Percentiles rank a stretch among this genome's conserved stretches.
phyloP scores from a whole-genome alignment of 2,113 vertebrate species.

The Orthochromis indermauri region DNA sequence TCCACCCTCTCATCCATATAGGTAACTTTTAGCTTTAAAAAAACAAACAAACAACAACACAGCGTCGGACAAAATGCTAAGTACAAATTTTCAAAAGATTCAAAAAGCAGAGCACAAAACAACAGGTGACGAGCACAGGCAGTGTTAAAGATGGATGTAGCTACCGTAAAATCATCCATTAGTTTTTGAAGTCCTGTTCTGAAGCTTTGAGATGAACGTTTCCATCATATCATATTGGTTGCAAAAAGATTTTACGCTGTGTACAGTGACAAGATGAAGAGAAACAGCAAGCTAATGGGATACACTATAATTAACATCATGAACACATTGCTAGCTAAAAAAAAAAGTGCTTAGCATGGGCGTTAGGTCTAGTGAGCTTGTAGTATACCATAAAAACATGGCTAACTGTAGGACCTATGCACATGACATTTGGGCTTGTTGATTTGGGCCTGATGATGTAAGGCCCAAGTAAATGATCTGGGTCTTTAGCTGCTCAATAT shows the following conservation, averaged over 20 bases:
- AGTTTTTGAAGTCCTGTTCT: not conserved
- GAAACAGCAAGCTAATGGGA: not conserved
- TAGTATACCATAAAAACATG: not conserved
- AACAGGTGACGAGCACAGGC: not conserved
- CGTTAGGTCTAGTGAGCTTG: not conserved
- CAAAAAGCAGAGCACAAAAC: not conserved
- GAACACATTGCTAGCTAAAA: not conserved
- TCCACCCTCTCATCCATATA: not conserved
- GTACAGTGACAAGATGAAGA: not conserved
- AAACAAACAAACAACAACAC: not conserved
- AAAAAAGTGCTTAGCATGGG: not conserved
- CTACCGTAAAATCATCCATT: not conserved
- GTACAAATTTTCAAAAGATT: not conserved
- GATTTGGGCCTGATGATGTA: not conserved
- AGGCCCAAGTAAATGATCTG: not conserved
- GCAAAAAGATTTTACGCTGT: not conserved
- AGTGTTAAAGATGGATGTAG: not conserved
- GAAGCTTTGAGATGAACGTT: not conserved
- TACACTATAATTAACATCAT: not conserved
- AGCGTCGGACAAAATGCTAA: rapidly evolving
- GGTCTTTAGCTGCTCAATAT: not conserved
- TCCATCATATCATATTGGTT: not conserved
- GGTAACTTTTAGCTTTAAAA: not conserved
- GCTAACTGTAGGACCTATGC: not conserved
- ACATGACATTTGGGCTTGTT: not conserved